Base-by-base conservation (phyloP, 2,888 invertebrate genomes). In the Nymphalis c-album region DNA sequence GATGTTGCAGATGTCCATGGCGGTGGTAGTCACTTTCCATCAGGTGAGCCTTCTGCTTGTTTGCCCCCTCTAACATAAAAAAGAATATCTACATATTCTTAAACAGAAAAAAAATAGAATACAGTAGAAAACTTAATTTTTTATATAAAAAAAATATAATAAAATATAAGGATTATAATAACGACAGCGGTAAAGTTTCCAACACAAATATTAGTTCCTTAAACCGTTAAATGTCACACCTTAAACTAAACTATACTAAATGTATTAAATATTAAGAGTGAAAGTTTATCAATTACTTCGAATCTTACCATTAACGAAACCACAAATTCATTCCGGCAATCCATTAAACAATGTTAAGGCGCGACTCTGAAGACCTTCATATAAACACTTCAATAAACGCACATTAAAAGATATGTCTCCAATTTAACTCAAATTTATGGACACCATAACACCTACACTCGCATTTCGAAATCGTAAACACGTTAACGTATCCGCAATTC, bases 351-450 rank as follows among this genome's bases (percentile, higher is more conserved):
- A 58, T 74, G 77, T 75, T 71, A 75, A 77, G 78, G 74, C 80
- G 77, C 75, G 79, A 81, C 81, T 79, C 79, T 77, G 78, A 78
- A 78, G 78, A 79, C 78, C 80, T 81, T 74, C 78, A 77, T 83
- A 85, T 89, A 88, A 90, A 88, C 88, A 89, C 87, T 88, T 87
- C 88, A 89, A 89, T 89, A 88, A 89, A 85, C 78, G 79, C 79
- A 84, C 85, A 87, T 88, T 89, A 90, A 88, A 88, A 84, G 86
- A 88, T 88, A 88, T 85, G 88, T 88, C 88, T 86, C 82, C 85
- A 88, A 90, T 90, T 89, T 86, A 88, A 87, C 84, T 85, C 77
- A 80, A 87, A 89, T 90, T 90, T 89, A 90, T 88, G 80, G 84
- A 81, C 81, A 86, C 86, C 83, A 84, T 89, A 89, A 87, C 82